These are phyloP conservation scores for Cremastinae sp. DNA, from an alignment of 2,888 invertebrate species.

Conservation along the genomic window DNA sequence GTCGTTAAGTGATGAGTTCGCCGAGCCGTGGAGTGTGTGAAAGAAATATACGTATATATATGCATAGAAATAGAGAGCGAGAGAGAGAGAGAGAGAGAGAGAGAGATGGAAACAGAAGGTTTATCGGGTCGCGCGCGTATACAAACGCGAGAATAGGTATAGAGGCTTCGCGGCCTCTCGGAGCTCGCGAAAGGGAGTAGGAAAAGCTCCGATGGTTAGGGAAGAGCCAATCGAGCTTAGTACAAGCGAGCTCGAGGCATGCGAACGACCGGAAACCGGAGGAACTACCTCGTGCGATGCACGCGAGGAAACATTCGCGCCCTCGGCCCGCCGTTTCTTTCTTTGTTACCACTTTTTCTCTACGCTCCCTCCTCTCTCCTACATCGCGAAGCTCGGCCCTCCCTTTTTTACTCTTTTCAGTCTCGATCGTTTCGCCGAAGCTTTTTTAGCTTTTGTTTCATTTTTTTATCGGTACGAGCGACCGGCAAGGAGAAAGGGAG, in stretches of 20 bases:
- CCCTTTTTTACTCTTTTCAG: constrained; percentile 53
- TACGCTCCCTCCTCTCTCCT: background rate
- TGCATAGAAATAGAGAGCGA: constrained; percentile 19
- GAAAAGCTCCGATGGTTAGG: background rate
- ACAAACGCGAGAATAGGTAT: constrained; percentile 16
- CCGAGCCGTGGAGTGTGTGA: constrained; percentile 2
- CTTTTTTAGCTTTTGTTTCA: constrained; percentile 49
- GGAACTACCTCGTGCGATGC: constrained; percentile 70
- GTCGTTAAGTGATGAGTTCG: constrained; percentile 63
- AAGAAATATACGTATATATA: constrained; percentile 42
- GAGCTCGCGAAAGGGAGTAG: constrained; percentile 5
- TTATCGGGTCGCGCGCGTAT: constrained; percentile 15
- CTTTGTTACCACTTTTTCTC: constrained; percentile 41
- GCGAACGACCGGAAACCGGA: constrained; percentile 75
- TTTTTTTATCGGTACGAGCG: constrained; percentile 21
- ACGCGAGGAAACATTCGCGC: constrained; percentile 60
- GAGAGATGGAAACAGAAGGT: constrained; percentile 19
- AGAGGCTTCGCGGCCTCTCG: constrained; percentile 41
- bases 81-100: constrained; percentile 13
- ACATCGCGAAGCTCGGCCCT: constrained; percentile 12
- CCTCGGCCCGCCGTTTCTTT: constrained; percentile 44
- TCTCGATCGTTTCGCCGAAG: constrained; percentile 53
- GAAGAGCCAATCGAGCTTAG: constrained; percentile 59
- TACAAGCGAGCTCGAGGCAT: constrained; percentile 76
- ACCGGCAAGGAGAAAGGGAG: background rate